Evolutionary conservation across 2,888 invertebrate genomes (phyloP).

Genomic region (Lycaena phlaeas): DNA sequence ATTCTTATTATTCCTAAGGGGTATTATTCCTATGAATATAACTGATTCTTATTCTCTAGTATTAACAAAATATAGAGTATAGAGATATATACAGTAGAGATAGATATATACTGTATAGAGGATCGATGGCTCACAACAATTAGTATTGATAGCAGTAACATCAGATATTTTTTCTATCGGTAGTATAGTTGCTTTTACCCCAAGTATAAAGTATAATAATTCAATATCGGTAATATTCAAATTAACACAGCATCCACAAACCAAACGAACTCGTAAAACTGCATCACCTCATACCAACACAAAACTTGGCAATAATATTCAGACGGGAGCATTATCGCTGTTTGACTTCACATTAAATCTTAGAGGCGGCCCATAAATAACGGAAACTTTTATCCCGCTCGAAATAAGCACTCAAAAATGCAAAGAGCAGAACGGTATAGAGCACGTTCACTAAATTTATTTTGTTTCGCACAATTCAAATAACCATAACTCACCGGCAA

Average conservation of each 20-base stretch:
- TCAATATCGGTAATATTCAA: too few species aligned
- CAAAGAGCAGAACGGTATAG: conserved; percentile 71
- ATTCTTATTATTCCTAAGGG: too few species aligned
- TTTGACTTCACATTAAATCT: conserved; percentile 73
- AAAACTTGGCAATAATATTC: conserved; percentile 48
- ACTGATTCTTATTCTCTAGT: too few species aligned
- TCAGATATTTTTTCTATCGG: too few species aligned
- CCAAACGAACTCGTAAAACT: conserved; percentile 10
- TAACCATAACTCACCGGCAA: conserved; percentile 67
- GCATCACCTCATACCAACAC: conserved; percentile 18
- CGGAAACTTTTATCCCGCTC: conserved; percentile 69
- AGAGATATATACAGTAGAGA: too few species aligned
- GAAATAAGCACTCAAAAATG: conserved; percentile 75
- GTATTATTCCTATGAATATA: too few species aligned
- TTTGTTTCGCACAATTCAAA: conserved; percentile 73
- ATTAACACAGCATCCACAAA: neutral
- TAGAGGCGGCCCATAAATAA: conserved; percentile 66
- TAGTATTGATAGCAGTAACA: neutral
- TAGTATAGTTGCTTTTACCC: too few species aligned
- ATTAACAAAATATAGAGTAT: too few species aligned
- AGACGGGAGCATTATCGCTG: conserved; percentile 65
- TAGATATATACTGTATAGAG: too few species aligned
- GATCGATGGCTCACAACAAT: too few species aligned
- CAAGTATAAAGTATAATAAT: too few species aligned
- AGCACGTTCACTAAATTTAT: conserved; percentile 73